Percentiles rank a stretch among this genome's conserved stretches.
Conservation (phyloP, 2,797 vertebrate genomes). For the Acropternis orthonyx region DNA sequence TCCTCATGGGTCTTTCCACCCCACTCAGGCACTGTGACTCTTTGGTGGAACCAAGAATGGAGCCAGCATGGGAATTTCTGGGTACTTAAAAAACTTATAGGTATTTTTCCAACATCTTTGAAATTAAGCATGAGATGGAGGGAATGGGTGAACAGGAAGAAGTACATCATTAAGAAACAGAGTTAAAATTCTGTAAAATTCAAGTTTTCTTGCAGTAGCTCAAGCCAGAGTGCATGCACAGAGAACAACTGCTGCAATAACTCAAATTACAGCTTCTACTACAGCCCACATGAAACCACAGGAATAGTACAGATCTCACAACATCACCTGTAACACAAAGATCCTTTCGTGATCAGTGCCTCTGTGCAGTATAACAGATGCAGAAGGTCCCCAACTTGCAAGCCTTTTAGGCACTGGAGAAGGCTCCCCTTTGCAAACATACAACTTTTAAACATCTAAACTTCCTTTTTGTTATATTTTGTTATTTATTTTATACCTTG, state of each 20-base stretch:
- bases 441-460: neutral
- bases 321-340: neutral
- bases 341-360: neutral
- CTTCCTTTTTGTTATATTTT: neutral
- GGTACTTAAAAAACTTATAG: neutral
- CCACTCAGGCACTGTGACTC: fast-evolving
- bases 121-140: neutral
- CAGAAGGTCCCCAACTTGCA: neutral
- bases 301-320: neutral
- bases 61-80: neutral
- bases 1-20: fast-evolving
- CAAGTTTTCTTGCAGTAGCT: neutral
- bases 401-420: neutral
- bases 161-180: neutral
- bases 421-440: neutral
- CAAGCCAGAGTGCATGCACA: neutral
- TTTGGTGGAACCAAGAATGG: neutral
- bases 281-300: neutral
- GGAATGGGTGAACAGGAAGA: neutral
- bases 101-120: neutral
- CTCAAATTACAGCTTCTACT: neutral
- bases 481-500: neutral
- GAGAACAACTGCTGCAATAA: neutral
- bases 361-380: neutral
- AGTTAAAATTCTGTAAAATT: neutral